Evolutionary conservation across 1,140 invertebrate genomes (phyloP).

Genomic region (Diachasma alloeum): DNA sequence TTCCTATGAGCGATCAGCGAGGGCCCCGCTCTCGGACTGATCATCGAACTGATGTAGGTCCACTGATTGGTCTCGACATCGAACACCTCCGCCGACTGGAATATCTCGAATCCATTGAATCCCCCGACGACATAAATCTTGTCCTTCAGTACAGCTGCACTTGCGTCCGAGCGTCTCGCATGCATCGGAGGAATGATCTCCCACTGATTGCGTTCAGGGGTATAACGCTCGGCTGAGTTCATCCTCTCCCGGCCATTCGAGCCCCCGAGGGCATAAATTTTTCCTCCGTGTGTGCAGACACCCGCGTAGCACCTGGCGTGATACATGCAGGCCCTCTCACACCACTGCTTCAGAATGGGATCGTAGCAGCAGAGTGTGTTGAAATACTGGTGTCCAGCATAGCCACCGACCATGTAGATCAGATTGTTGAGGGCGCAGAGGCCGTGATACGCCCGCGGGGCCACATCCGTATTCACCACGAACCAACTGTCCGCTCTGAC

Average conservation of each 20-base stretch:
- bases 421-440: conserved; percentile 72
- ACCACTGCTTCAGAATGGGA: conserved; percentile 71
- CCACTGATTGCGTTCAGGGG: conserved; percentile 81
- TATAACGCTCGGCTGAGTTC: conserved; percentile 77
- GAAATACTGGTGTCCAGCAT: conserved; percentile 77
- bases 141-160: conserved; percentile 55
- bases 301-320: conserved; percentile 80
- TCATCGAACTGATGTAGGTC: conserved; percentile 81
- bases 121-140: conserved; percentile 79
- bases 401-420: conserved; percentile 82
- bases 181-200: conserved; percentile 84
- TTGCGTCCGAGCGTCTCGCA: conserved; percentile 81
- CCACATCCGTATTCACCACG: conserved; percentile 69
- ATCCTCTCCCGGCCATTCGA: conserved; percentile 85
- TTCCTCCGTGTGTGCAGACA: conserved; percentile 73
- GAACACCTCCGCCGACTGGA: conserved; percentile 73
- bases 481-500: conserved; percentile 73
- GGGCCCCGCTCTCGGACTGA: conserved; percentile 79
- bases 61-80: conserved; percentile 73
- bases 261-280: conserved; percentile 87
- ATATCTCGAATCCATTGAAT: conserved; percentile 76
- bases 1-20: conserved; percentile 76
- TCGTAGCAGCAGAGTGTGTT: conserved; percentile 76
- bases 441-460: conserved; percentile 79
- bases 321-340: conserved; percentile 78